These are phyloP conservation scores for Caenorhabditis angaria DNA, from an alignment of 2,888 invertebrate genomes.

Conservation along the genomic window DNA sequence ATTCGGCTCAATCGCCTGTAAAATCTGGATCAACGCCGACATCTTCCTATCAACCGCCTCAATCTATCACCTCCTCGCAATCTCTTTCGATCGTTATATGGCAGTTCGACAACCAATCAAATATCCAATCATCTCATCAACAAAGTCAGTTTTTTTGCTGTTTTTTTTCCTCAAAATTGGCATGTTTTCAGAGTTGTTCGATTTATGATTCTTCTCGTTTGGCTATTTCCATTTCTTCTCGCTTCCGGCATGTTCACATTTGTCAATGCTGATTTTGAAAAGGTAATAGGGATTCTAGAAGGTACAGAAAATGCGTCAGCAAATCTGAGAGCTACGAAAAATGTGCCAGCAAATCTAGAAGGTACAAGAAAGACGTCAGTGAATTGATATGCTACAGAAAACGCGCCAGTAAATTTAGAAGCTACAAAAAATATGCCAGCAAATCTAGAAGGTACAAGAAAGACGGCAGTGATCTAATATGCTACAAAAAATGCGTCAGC, in stretches of 20 bases:
- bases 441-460: no score
- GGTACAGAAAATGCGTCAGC: neutral
- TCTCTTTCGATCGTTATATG: slow-evolving; percentile 87
- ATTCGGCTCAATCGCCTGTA: slow-evolving; percentile 93
- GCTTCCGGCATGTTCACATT: slow-evolving; percentile 86
- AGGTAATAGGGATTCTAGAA: no score
- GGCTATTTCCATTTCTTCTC: slow-evolving; percentile 92
- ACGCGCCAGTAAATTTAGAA: no score
- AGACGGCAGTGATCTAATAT: no score
- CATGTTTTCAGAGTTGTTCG: slow-evolving; percentile 60
- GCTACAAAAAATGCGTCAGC: no score
- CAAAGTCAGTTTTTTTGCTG: slow-evolving; percentile 43
- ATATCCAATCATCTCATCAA: slow-evolving; percentile 84
- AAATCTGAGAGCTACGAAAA: no score
- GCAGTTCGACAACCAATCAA: slow-evolving; percentile 94
- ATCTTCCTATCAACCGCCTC: slow-evolving; percentile 98
- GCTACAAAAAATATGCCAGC: no score
- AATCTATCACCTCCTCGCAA: slow-evolving; percentile 92
- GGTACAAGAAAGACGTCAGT: no score
- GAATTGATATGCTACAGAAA: no score
- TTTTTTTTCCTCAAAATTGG: no score
- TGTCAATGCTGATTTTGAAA: neutral
- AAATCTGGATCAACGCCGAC: slow-evolving; percentile 93
- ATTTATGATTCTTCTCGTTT: slow-evolving; percentile 77
- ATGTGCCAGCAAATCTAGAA: no score